Evolutionary conservation across 2,888 invertebrate genomes (phyloP).

Genomic region (Phasia obesa): DNA sequence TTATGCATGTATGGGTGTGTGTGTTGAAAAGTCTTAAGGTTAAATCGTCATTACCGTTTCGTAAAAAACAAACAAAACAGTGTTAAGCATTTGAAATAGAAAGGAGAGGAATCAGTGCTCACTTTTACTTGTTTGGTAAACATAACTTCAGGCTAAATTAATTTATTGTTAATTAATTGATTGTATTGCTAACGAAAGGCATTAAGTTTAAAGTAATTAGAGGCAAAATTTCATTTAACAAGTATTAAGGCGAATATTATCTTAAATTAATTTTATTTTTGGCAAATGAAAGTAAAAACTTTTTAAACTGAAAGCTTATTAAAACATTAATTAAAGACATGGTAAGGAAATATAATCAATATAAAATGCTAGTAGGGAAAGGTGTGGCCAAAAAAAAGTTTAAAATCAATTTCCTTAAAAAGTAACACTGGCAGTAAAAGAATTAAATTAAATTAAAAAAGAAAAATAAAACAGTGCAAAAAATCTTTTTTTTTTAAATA

Average conservation of each 20-base stretch:
- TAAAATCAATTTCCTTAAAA: too few species aligned
- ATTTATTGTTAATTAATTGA: constrained; percentile 65
- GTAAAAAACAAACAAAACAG: constrained; percentile 20
- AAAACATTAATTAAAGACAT: too few species aligned
- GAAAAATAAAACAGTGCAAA: too few species aligned
- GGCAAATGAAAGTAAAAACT: background rate
- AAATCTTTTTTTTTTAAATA: too few species aligned
- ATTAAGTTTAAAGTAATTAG: constrained; percentile 17
- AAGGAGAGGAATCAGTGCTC: constrained; percentile 7
- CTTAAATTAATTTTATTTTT: background rate
- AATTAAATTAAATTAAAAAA: too few species aligned
- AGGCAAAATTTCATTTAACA: background rate
- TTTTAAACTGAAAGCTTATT: constrained; percentile 24
- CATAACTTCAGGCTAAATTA: constrained; percentile 36
- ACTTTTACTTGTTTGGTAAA: constrained; percentile 1
- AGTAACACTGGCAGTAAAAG: too few species aligned
- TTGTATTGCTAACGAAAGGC: constrained; percentile 49
- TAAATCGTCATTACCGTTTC: constrained; percentile 15
- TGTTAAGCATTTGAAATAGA: constrained; percentile 21
- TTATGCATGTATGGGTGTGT: background rate
- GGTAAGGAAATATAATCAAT: background rate
- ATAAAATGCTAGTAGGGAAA: too few species aligned
- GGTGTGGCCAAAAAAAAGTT: too few species aligned
- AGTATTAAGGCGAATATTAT: constrained; percentile 4
- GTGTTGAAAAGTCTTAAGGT: constrained; percentile 36